Evolutionary conservation across 2,888 invertebrate species (phyloP).

Genomic region (Ferrisia virgata): DNA sequence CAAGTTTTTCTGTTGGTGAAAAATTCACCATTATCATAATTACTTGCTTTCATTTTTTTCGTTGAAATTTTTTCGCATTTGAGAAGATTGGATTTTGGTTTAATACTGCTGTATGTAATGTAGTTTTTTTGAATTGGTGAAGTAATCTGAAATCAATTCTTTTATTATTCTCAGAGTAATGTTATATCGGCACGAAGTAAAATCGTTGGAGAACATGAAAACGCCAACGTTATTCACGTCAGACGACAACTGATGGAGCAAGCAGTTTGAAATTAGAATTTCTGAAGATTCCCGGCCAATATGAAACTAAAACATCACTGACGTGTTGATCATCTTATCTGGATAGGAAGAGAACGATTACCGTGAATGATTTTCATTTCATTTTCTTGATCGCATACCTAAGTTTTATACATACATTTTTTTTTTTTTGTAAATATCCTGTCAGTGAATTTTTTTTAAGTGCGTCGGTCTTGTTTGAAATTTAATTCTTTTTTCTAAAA

Average conservation of each 20-base stretch:
- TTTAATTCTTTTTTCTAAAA: neutral
- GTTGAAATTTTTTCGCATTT: too few relatives aligned
- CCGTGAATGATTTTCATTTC: neutral
- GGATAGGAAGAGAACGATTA: neutral
- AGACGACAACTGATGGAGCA: neutral
- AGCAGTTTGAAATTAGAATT: too few relatives aligned
- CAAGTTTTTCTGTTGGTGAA: too few relatives aligned
- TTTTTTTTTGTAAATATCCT: neutral
- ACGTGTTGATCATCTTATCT: neutral
- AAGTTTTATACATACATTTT: neutral
- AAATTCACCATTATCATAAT: too few relatives aligned
- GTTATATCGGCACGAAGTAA: conserved; percentile 42
- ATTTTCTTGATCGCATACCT: neutral
- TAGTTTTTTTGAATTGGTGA: too few relatives aligned
- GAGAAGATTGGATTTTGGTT: too few relatives aligned
- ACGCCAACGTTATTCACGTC: conserved; percentile 36
- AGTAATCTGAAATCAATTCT: neutral
- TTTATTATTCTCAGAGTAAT: conserved; percentile 12
- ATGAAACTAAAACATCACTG: neutral
- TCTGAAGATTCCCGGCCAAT: too few relatives aligned
- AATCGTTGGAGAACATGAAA: conserved; percentile 40
- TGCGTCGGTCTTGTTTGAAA: neutral
- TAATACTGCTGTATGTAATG: too few relatives aligned
- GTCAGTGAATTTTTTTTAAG: neutral
- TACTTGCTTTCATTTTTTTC: too few relatives aligned